Evolutionary conservation across 2,888 invertebrate genomes (phyloP), one percentile per base, ranked within the genome.

Genomic region (Leptinotarsa rubiginosa): DNA sequence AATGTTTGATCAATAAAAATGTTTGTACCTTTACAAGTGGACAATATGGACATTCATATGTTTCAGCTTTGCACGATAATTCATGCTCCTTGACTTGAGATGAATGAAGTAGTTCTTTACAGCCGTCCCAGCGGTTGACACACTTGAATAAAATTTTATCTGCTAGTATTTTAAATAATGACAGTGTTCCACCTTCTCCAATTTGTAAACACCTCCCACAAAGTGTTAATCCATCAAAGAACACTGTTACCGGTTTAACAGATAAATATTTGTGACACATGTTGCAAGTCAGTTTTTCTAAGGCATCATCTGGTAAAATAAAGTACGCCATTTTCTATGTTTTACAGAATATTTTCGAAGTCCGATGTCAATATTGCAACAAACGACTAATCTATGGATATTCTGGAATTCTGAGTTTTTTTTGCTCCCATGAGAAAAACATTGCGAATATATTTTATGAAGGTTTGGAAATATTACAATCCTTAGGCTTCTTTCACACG

Each of bases 1-100:
- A 52, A n/a, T 52, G 52, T 52, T 52, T 52, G n/a, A n/a, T 16
- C n/a, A 52, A n/a, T n/a, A 52, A n/a, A 52, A 52, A 52, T 52
- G 52, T 52, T 52, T n/a, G 52, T 52, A 52, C 52, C 52, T 52
- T n/a, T 1, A n/a, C 5, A n/a, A 5, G 16, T 52, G 52, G n/a
- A n/a, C 52, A 52, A n/a, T n/a, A 52, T 16, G 52, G 52, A n/a
- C 52, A 52, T n/a, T n/a, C n/a, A n/a, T 5, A 16, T n/a, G n/a
- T 52, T n/a, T 52, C n/a, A n/a, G 16, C n/a, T 52, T n/a, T n/a
- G n/a, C 52, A 52, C n/a, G 15, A n/a, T n/a, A 7, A 52, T 52
- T 52, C 52, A 52, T 52, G 52, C 52, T 52, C n/a, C 16, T 16
- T n/a, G 52, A 52, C 52, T n/a, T 52, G 16, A 52, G 52, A 52